Evolutionary conservation across 2,113 vertebrate genomes (phyloP), one percentile per base, ranked within the genome.

Genomic region (Gambusia affinis): DNA sequence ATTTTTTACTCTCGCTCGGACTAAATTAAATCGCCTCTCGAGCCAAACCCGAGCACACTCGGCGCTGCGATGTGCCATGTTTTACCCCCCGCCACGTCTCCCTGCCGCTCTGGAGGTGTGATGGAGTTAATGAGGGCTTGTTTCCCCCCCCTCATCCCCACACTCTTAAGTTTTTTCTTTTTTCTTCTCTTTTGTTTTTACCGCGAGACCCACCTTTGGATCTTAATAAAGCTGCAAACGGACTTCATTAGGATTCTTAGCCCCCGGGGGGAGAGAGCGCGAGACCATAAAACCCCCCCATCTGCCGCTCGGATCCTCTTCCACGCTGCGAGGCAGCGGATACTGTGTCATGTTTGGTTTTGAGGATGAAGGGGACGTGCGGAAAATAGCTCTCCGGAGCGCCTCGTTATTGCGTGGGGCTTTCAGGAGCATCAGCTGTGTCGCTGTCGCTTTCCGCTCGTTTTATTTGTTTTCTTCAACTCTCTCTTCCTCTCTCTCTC

Each of bases 201-300:
- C 79, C 65, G 73, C 22, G 1, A 81, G 80, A 73, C 75, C 78
- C 82, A 67, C 79, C 76, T 72, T 70, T 64, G 74, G 85, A 84
- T 85, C 79, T 87, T 91, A 90, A 93, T 93, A 85, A 91, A 93
- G 88, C 90, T 83, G 35, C 28, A 73, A 79, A 85, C 64, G 65
- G 87, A 92, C 90, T 93, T 93, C 90, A 90, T 92, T 92, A 92
- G 84, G 78, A 72, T 69, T 51, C 78, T 28, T 47, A 83, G 81
- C 81, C 81, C 80, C 81, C 15, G 79, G 86, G 87, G 85, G 83
- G 84, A 81, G 70, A 0, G 2, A 80, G 84, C 79, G 70, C 1
- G 3, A 54, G 68, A n/a, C 73, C 73, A 82, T 84, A 90, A 91
- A 92, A 81, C 66, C 2, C 10, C 35, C 35, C 29, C 60, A 37